Base-by-base conservation (phyloP, 2,797 vertebrate species). In the Passerculus sandwichensis region DNA sequence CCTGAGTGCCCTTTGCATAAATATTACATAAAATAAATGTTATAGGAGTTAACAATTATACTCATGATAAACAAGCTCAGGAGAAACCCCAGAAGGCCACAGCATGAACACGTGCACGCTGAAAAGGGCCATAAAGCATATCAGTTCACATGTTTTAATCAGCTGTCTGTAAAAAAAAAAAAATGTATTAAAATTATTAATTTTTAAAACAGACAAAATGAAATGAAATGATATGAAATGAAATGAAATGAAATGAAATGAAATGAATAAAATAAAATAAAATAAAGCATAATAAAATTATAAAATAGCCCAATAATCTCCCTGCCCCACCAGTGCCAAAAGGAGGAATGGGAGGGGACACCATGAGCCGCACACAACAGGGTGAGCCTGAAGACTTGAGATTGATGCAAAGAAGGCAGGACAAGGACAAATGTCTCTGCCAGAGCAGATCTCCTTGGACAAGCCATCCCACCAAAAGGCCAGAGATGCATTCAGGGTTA, bases 61-160 rank as follows among this genome's bases (percentile, higher is more conserved):
- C 7, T 38, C 32, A 34, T 21, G 42, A 72, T 85, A 93, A 94
- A 38, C 34, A 79, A 56, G 44, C 32, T 56, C 56, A 67, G 3
- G 5, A 51, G 72, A 73, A 87, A 48, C 5, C 34, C 84, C 77
- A 53, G 64, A 45, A 47, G 23, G 40, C 15, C 29, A 89, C 65
- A 74, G 30, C 6, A 17, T 71, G 57, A 60, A 54, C 75, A 71
- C 0, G 0, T 13, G 48, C 22, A 5, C 8, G 53, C 26, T 9
- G 16, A 32, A 73, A 76, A 73, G 21, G 11, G 22, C 61, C 1
- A 1, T 16, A 38, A 15, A 82, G 8, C 7, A 5, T 14, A 69
- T 18, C 12, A 40, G 25, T 61, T 40, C 32, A 56, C 16, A 34
- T 47, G 15, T 62, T 92, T 76, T 57, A 85, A 89, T 74, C 23